Conservation (phyloP, 2,113 vertebrate species). For the Merops nubicus region DNA sequence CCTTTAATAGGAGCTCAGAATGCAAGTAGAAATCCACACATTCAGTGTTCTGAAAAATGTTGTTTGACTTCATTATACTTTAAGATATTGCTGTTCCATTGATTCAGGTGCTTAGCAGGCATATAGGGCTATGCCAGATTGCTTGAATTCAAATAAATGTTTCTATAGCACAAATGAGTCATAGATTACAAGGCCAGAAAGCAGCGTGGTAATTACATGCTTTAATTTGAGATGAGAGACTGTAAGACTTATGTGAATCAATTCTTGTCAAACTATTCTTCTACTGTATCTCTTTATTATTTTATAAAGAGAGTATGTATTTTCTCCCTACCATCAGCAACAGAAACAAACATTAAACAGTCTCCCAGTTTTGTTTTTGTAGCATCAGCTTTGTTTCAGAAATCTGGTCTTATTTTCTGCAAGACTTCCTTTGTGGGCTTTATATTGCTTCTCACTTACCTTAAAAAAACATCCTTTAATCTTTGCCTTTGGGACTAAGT, state of each 20-base stretch:
- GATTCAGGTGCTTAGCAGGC: background rate
- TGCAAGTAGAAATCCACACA: background rate
- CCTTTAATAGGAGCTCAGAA: background rate
- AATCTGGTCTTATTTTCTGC: background rate
- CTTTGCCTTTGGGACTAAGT: background rate
- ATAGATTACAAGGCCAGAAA: background rate
- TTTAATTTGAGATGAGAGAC: background rate
- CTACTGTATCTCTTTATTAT: background rate
- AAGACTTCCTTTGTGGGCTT: background rate
- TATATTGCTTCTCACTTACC: background rate
- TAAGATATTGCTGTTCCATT: background rate
- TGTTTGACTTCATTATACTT: background rate
- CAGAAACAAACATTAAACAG: background rate
- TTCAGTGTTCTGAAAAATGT: background rate
- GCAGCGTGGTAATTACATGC: background rate
- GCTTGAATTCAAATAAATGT: background rate
- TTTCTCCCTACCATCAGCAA: background rate
- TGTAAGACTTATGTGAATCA: background rate
- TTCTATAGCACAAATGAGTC: background rate
- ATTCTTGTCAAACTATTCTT: background rate
- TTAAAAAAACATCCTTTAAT: constrained; percentile 12
- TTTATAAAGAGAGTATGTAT: background rate
- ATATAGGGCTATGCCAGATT: background rate
- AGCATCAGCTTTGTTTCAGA: background rate
- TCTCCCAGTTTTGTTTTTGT: background rate